Evolutionary conservation across 2,113 vertebrate genomes (phyloP), one percentile per base, ranked within the genome.

Genomic region (Syngnathus scovelli): DNA sequence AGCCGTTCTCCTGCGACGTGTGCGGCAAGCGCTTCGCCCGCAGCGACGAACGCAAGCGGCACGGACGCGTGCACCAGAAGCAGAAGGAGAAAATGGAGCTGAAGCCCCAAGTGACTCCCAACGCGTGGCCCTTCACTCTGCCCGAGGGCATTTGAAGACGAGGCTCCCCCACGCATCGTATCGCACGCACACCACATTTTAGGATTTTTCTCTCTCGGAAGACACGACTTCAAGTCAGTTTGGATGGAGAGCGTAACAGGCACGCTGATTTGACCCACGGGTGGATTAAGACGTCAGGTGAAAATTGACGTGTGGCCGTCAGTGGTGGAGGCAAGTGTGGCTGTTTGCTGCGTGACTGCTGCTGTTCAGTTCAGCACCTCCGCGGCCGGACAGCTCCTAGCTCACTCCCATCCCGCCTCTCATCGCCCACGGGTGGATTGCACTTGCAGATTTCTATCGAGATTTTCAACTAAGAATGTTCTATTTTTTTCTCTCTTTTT

Each of bases 1-100:
- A 98, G 78, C 96, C 96, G 61, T 98, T 98, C 63, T 96, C 96
- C 62, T 98, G 96, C 66, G 96, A 98, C 76, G 93, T 95, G 61
- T 98, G 96, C 66, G 96, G 96, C 77, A 94, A 96, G 76, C 91
- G 96, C 67, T 98, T 98, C 27, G 96, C 96, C 78, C 86, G 96
- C 63, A 93, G 91, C 69, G 96, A 98, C 44, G 96, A 98, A 80
- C 93, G 97, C 82, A 98, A 98, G 46, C 86, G 96, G 5, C 96
- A 98, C 85, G 93, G 95, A 75, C 96, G 97, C 12, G 96, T 98
- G 64, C 96, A 98, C 85, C 90, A 94, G 64, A 97, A 98, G 86
- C 96, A 98, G 88, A 98, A 96, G 85, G 95, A 95, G 58, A 92
- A 97, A 74, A 93, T 93, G 16, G 96, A 98, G 87, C 91, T 97